Base-by-base conservation (phyloP, 2,888 invertebrate genomes). In the Drosophila mimica region DNA sequence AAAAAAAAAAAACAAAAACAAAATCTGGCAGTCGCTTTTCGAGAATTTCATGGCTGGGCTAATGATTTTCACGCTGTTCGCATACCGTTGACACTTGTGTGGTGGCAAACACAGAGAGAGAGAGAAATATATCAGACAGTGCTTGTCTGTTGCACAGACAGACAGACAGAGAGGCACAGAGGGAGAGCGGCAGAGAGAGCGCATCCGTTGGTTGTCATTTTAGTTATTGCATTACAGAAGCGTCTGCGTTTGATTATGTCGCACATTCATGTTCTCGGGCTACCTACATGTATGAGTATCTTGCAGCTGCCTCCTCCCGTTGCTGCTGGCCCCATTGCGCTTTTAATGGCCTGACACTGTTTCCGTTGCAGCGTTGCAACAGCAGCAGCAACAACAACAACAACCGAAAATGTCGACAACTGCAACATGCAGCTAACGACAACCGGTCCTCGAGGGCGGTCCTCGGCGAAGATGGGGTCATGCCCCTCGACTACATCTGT, bases 301-400 rank as follows among this genome's bases (percentile, higher is more conserved):
- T 20, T 43, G 20, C 43, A 17, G 6, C 8, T 28, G 8, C 20
- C 48, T 48, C 52, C n/a, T 25, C 46, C 8, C 25, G 46, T 46
- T 70, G 72, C 40, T 54, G 36, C 48, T 20, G 43, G 17, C 11
- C 46, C 30, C 36, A 57, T 60, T 68, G 61, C 72, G 77, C 60
- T 83, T 82, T 87, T 90, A 90, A 90, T 90, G 89, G 88, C 78
- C 74, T 74, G 82, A 88, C 90, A 87, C 74, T 83, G 90, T 88
- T 89, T 90, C 88, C 88, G 83, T 70, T 87, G 69, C 88, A 82
- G 57, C 70, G 56, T 76, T 67, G 59, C 46, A 54, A 20, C 49
- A 53, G 31, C 53, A 65, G 17, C 36, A 56, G 33, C 60, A 64
- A n/a, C 53, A 46, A 28, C 57, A 67, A 58, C 51, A 62, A 68